Evolutionary conservation across 1,140 invertebrate species (phyloP), one percentile per base, ranked within the genome.

Genomic region (Thrips palmi): DNA sequence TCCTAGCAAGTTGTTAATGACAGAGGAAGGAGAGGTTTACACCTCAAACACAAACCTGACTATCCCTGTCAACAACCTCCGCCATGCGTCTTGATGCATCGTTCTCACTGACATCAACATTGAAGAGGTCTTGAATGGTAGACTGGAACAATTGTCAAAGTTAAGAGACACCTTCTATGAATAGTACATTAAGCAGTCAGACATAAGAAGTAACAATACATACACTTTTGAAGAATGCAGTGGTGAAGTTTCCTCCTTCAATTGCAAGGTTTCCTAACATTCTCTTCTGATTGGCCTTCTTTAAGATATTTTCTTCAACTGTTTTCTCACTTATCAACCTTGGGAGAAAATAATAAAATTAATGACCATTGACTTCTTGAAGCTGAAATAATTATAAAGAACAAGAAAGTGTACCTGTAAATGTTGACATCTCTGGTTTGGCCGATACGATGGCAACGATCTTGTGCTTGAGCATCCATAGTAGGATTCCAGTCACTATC

Each of bases 401-500:
- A n/a, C 10, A 27, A n/a, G 20, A 18, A 39, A 41, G n/a, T 24
- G 37, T 52, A 77, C 72, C 78, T 70, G 62, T 96, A 99, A 54
- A 99, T 98, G 63, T 97, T 91, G 33, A 99, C 96, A 71, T 98
- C 94, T 48, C 93, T 68, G 0, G 96, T 99, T 65, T 99, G 96
- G 1, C 96, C 96, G 53, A 99, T 99, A 47, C 96, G 72, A 64
- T 97, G 93, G 62, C 92, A 97, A 47, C 93, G 68, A 63, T 97
- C 96, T 62, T 98, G 93, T 37, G 94, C 93, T 60, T 92, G 94
- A 30, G 92, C 92, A 70, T 98, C 93, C 93, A 98, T 98, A 0
- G 93, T 98, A 29, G 94, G 93, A 73, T 98, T 98, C 96, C 94
- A 99, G 63, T 98, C 96, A 44, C 88, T 94, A 63, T 99, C 96